Evolutionary conservation across 2,797 vertebrate genomes (phyloP).

Genomic region (Propithecus deckenii): DNA sequence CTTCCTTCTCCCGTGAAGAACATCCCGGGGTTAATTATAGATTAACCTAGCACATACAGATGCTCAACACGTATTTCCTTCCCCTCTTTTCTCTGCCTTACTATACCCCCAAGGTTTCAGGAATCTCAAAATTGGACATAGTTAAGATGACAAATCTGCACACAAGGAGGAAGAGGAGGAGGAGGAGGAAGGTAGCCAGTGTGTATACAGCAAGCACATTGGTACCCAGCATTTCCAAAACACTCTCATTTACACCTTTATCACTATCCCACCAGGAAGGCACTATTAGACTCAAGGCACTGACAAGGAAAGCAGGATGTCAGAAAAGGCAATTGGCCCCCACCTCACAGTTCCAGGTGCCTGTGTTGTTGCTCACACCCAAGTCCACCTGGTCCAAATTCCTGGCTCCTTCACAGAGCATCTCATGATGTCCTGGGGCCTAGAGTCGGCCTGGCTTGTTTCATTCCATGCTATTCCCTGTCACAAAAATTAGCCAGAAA

Average conservation of each 20-base stretch:
- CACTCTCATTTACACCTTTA: neutral
- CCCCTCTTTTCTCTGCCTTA: neutral
- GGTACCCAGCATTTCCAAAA: neutral
- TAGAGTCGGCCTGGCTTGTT: neutral
- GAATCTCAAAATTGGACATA: neutral
- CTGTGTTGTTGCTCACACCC: neutral
- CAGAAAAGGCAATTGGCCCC: neutral
- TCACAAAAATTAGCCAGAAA: neutral
- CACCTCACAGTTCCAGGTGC: neutral
- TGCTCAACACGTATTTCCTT: neutral
- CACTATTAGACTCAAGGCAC: neutral
- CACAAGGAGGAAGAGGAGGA: neutral
- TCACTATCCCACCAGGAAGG: neutral
- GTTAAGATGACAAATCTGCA: neutral
- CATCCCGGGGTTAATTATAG: neutral
- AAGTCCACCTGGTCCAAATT: neutral
- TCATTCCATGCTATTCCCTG: neutral
- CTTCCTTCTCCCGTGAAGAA: neutral
- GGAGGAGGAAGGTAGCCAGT: neutral
- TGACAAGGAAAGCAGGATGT: neutral
- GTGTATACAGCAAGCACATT: fast-evolving
- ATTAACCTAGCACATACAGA: neutral
- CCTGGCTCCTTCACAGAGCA: neutral
- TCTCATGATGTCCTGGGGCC: neutral
- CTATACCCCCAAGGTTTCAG: neutral